Evolutionary conservation across 2,797 vertebrate species (phyloP).

Genomic region (Hippoglossus hippoglossus): DNA sequence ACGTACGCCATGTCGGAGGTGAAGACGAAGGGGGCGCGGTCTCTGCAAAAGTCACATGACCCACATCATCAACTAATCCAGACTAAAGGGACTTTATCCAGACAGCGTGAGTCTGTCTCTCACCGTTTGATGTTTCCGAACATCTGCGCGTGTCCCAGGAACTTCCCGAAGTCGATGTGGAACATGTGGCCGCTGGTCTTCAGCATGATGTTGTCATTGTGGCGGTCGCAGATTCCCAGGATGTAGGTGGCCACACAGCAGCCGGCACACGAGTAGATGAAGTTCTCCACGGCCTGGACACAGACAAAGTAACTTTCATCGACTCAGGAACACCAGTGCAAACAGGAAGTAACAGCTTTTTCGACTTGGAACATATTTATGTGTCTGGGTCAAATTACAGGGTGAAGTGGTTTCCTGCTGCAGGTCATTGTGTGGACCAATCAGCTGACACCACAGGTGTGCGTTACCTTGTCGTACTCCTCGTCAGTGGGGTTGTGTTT

Average conservation of each 20-base stretch:
- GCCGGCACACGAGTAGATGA: slow-evolving; percentile 97
- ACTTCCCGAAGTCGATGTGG: slow-evolving; percentile 97
- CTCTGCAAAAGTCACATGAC: slow-evolving; percentile 78
- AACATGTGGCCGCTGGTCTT: slow-evolving; percentile 98
- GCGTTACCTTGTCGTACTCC: slow-evolving; percentile 93
- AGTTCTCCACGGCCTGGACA: slow-evolving; percentile 96
- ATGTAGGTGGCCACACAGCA: slow-evolving; percentile 98
- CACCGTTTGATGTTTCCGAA: slow-evolving; percentile 98
- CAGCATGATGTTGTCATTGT: slow-evolving; percentile 99
- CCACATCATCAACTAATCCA: neutral
- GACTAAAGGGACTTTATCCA: neutral
- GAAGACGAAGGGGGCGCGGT: slow-evolving; percentile 97
- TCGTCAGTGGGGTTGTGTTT: slow-evolving; percentile 95
- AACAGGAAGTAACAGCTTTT: too few relatives aligned
- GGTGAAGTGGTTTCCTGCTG: neutral
- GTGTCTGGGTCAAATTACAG: too few relatives aligned
- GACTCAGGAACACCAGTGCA: too few relatives aligned
- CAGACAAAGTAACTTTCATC: neutral
- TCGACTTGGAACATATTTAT: too few relatives aligned
- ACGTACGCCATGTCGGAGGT: slow-evolving; percentile 99
- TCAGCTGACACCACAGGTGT: neutral
- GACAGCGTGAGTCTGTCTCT: slow-evolving; percentile 12
- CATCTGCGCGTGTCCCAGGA: slow-evolving; percentile 98
- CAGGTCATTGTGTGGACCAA: neutral
- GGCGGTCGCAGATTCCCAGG: slow-evolving; percentile 96